Conservation (phyloP, 2,888 invertebrate genomes). For the Clusia tigrina region DNA sequence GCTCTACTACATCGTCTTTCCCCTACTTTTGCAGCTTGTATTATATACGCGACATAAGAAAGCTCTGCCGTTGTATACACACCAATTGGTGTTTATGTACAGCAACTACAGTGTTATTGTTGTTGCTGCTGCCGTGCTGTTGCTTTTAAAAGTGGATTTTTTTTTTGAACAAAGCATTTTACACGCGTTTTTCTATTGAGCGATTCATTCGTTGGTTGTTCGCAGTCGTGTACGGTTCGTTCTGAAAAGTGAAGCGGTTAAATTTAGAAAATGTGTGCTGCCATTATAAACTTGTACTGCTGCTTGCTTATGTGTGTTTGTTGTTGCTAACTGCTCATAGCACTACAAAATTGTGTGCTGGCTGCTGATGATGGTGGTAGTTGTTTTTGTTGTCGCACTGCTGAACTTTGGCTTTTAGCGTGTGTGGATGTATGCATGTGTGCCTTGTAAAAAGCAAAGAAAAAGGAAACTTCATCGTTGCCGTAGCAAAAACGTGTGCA, state of each 20-base stretch:
- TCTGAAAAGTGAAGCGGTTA: constrained; percentile 43
- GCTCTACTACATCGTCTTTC: background rate
- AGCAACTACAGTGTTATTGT: constrained; percentile 43
- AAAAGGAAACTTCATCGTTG: background rate
- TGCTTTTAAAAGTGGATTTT: too few species aligned
- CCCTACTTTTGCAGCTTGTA: background rate
- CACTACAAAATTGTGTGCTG: background rate
- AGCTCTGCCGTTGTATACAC: background rate
- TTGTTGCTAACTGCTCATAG: constrained; percentile 2
- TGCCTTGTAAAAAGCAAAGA: background rate
- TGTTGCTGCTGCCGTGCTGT: constrained; percentile 34
- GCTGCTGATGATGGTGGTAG: background rate
- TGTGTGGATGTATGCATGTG: background rate
- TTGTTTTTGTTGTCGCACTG: background rate
- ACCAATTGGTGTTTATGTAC: constrained; percentile 38
- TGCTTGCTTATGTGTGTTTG: background rate
- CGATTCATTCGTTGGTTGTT: constrained; percentile 62
- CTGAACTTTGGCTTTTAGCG: constrained; percentile 7
- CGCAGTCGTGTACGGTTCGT: constrained; percentile 59
- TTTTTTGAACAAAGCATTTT: constrained; percentile 43
- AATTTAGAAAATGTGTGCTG: background rate
- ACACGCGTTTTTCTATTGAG: constrained; percentile 54
- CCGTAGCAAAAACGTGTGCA: background rate
- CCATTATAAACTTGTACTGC: background rate
- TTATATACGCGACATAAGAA: constrained; percentile 1